Percentiles rank a stretch among this genome's conserved stretches.
Conservation (phyloP, 2,113 vertebrate species). For the Stercorarius parasiticus region DNA sequence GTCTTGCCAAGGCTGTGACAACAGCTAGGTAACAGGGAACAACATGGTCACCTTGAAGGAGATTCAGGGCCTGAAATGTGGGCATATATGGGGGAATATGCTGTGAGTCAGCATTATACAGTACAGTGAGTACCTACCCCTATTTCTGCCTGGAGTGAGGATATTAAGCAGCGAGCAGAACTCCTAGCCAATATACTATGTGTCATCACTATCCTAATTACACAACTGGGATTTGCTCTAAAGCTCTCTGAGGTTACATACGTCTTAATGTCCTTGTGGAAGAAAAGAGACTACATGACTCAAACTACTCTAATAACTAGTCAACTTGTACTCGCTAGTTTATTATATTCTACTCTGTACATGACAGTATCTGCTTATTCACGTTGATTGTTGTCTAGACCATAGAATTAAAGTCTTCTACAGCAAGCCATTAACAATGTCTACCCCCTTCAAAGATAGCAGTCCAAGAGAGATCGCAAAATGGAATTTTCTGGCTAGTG, state of each 20-base stretch:
- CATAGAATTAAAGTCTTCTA: neutral
- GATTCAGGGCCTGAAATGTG: neutral
- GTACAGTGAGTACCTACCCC: neutral
- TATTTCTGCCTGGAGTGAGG: neutral
- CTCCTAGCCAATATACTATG: neutral
- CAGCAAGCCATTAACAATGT: neutral
- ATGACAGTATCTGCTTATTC: neutral
- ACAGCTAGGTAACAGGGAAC: neutral
- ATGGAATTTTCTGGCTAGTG: neutral
- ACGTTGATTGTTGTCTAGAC: neutral
- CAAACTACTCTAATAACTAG: neutral
- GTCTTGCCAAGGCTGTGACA: neutral
- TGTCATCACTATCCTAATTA: neutral
- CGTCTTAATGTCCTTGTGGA: neutral
- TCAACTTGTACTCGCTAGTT: neutral
- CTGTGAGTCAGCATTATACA: too few species aligned
- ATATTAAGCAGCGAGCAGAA: neutral
- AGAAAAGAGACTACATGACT: neutral
- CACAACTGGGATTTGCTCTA: neutral
- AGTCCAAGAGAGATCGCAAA: neutral
- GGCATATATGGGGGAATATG: neutral
- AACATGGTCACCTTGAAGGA: neutral
- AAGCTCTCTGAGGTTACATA: neutral
- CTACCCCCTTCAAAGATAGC: neutral
- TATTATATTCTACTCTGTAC: neutral